Percentiles rank a stretch among this genome's conserved stretches.
Evolutionary conservation across 2,888 invertebrate species (phyloP).

Genomic region (Nasonia oneida): DNA sequence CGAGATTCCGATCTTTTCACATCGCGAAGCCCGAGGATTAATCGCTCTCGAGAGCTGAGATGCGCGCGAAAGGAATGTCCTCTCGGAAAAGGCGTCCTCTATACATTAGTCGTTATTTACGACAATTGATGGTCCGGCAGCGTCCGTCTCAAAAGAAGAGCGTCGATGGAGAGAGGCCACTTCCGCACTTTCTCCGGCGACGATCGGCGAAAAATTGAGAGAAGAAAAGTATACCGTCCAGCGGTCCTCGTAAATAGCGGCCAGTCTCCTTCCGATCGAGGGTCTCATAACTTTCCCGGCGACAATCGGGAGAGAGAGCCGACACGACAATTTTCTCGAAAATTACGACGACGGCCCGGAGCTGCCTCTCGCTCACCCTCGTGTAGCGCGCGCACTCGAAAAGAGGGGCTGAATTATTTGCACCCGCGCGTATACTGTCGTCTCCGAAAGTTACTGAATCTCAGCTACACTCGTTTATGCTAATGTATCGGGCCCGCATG

Average conservation of each 20-base stretch:
- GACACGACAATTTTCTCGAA: conserved; percentile 44
- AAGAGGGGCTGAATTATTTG: too few species aligned
- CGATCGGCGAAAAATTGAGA: not conserved
- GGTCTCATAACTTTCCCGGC: conserved; percentile 40
- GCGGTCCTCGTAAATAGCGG: conserved; percentile 37
- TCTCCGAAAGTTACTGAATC: not conserved
- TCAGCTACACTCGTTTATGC: not conserved
- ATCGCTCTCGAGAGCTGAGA: not conserved
- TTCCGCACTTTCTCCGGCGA: conserved; percentile 12
- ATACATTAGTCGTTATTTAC: not conserved
- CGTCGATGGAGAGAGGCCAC: not conserved
- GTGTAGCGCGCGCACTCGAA: not conserved
- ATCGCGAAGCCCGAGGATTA: not conserved
- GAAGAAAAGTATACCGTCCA: not conserved
- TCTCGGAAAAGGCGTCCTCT: not conserved
- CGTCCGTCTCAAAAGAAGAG: not conserved
- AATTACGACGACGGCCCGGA: conserved; percentile 16
- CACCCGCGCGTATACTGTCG: too few species aligned
- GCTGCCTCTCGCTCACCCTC: not conserved
- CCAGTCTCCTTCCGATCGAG: not conserved
- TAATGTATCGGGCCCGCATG: not conserved
- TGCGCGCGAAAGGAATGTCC: not conserved
- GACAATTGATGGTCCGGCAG: not conserved
- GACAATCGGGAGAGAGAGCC: conserved; percentile 14
- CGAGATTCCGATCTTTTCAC: not conserved